Evolutionary conservation across 2,888 invertebrate species (phyloP), one percentile per base, ranked within the genome.

Genomic region (Saturnia pavonia): DNA sequence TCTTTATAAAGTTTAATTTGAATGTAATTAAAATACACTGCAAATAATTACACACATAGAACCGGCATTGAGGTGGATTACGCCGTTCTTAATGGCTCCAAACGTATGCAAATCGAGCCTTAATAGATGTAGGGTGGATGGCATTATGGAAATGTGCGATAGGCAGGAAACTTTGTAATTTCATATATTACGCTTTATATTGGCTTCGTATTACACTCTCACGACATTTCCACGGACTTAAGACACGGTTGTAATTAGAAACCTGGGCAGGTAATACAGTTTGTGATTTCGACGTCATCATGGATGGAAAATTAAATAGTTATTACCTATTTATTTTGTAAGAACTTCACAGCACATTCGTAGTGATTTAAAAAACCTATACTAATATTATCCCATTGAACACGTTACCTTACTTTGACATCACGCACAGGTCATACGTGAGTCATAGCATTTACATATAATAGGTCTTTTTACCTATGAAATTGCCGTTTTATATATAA

Each of bases 11-110:
- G 22, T 48, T 70, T 51, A 65, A 71, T 69, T 70, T 71, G 25
- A 70, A 72, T 67, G 70, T 71, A 72, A 74, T 73, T 75, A 76
- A 70, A 73, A 75, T 74, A 70, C 70, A 76, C 69, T 71, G 73
- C 66, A 70, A 74, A 76, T 78, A 82, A 84, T 82, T 76, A 79
- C 75, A 79, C 75, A 80, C 74, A 75, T 74, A 54, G 72, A 71
- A 69, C 54, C 66, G 73, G 71, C 73, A 75, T 75, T 74, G 73
- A 57, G 45, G 72, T 43, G 54, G 74, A 78, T 80, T 77, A 76
- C 68, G 71, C 68, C 73, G 71, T 76, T 76, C 77, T 76, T 81
- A 72, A 72, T 73, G 76, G 73, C 75, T 69, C 77, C 75, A 74
- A 75, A 27, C 71, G 77, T 80, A 84, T 83, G 84, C 80, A 83